Base-by-base conservation (phyloP, 2,113 vertebrate species). In the Chlorocebus sabaeus region DNA sequence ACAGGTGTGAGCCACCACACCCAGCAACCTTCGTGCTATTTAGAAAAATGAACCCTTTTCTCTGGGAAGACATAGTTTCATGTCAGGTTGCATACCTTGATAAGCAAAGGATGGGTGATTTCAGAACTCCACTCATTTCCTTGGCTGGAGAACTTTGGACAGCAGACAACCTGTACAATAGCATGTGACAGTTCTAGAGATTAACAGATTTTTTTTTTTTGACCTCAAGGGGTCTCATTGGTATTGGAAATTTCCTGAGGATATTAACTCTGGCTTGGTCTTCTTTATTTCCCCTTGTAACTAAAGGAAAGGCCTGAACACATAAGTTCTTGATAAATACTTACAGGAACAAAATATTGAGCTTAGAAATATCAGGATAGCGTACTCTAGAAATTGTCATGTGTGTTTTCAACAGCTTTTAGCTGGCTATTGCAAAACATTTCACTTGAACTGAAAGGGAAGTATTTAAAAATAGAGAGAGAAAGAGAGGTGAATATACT, bases 401-500 rank as follows among this genome's bases (percentile, higher is more conserved):
- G 61, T 95, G 38, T 43, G 17, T 94, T 84, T 98, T 97, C 48
- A 79, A 40, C 75, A 94, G 79, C 72, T 85, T 97, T 90, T 75
- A 40, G 85, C 73, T 94, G 80, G 9, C 17, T 80, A 5, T 67
- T 83, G 48, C 2, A 76, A 97, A 79, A 67, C 72, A 81, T 72
- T 85, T 55, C 32, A 57, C 48, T 91, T 88, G 79, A 68, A 73
- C 84, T 87, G 43, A 64, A 92, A 50, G 52, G n/a, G 70, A 30
- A 80, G 50, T 75, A 50, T 55, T 68, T 68, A 68, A 68, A 68
- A 68, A 35, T 18, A 68, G 35, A 68, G 67, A n/a, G 22, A 89
- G 50, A 67, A 89, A 89, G 45, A 93, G 48, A 30, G 61, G 95
- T 18, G 17, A 50, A 59, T 90, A 67, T 61, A n/a, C 14, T 93